Evolutionary conservation across 1,140 invertebrate genomes (phyloP), one percentile per base, ranked within the genome.

Genomic region (Aplysia californica): DNA sequence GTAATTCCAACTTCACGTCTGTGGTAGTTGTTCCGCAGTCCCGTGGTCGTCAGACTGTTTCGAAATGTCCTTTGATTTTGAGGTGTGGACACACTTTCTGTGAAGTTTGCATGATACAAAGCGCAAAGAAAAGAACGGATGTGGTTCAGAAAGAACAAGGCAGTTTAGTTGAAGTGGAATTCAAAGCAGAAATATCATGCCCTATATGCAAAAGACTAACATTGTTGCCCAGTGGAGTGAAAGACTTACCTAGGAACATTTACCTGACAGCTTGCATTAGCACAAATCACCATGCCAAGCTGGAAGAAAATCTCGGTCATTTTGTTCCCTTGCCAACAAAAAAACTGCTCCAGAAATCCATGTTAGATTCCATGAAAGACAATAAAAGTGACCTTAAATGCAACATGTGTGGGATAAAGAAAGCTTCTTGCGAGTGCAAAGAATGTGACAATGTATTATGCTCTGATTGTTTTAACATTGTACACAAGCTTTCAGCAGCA

Each of bases 391-490:
- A 33, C 15, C 15, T 66, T 66, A 61, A 64, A 55, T 72, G 70
- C 41, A 72, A 72, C 23, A 61, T 72, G 58, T 72, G 70, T 61
- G 35, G 38, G 3, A 26, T 20, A 0, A 61, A 23, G 39, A 39
- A 58, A 39, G 26, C 21, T 72, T 29, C 38, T 38, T 72, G 56
- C 56, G 41, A 72, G 61, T 72, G 70, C 41, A 26, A 15, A 3
- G 70, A 72, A 36, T 72, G 70, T 61, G 70, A 72, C 39, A 72
- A 36, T 39, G 31, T 72, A 6, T 26, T 72, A 3, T 72, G 70
- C 31, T 23, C 4, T 39, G 3, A 4, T 1, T 72, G 70, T 38
- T 72, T 72, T 72, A n/a, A 72, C 5, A 72, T 61, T 39, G 55
- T 72, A 3, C 70, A 72, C 23, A 41, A 26, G n/a, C 15, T 72